A percentile compares a stretch with the other conserved stretches of the same genome.
Evolutionary conservation across 2,113 vertebrate genomes (phyloP).

Genomic region (Sphaerodactylus townsendi): DNA sequence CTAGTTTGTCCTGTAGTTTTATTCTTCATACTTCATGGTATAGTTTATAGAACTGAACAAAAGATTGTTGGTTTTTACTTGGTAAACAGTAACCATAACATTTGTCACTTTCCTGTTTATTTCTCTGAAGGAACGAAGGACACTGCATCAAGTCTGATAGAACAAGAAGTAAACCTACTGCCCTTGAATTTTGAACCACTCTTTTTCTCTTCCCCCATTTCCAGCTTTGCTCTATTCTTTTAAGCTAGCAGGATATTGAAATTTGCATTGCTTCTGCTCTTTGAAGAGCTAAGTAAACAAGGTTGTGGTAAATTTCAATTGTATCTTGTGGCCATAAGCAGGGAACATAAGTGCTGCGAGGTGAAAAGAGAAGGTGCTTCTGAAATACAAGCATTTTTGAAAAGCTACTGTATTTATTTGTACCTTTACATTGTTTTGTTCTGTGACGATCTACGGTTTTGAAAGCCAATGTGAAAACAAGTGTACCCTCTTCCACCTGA

Average conservation of each 20-base stretch:
- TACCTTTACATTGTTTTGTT: neutral
- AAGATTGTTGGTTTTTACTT: constrained; percentile 63
- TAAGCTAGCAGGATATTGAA: constrained; percentile 43
- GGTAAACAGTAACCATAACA: constrained; percentile 48
- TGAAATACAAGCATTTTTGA: neutral
- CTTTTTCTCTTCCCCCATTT: constrained; percentile 45
- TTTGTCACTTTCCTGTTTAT: constrained; percentile 75
- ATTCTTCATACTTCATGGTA: constrained; percentile 65
- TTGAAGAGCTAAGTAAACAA: constrained; percentile 39
- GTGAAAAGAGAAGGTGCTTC: constrained; percentile 4
- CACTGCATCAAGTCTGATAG: constrained; percentile 61
- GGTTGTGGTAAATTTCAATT: constrained; percentile 36
- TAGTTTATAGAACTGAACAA: constrained; percentile 66
- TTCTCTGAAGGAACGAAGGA: constrained; percentile 65
- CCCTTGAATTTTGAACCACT: constrained; percentile 47
- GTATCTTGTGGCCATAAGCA: constrained; percentile 4
- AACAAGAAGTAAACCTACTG: constrained; percentile 55
- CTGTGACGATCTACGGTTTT: neutral
- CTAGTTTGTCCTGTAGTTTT: constrained; percentile 37
- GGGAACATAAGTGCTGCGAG: constrained; percentile 19
- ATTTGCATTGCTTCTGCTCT: constrained; percentile 38
- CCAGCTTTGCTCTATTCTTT: constrained; percentile 48
- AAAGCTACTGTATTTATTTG: neutral
- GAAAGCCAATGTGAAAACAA: neutral
- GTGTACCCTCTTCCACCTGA: neutral